Evolutionary conservation across 2,797 vertebrate species (phyloP).

Genomic region (Yasuhikotakia modesta): DNA sequence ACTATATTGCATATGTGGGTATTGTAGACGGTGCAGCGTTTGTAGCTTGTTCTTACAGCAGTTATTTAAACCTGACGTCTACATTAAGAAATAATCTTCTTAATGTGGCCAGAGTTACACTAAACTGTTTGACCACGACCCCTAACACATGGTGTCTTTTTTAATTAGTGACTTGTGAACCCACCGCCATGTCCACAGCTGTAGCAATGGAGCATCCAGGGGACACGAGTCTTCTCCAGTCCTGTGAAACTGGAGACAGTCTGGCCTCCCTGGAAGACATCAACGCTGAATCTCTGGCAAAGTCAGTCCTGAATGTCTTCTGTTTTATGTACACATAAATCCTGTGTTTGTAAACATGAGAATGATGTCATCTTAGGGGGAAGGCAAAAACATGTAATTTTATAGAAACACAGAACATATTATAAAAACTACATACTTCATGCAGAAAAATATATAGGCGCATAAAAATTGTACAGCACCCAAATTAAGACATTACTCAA

Average conservation of each 20-base stretch:
- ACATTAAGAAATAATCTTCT: too few species aligned
- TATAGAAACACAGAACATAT: too few species aligned
- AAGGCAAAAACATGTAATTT: neutral
- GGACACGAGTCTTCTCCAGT: constrained; percentile 60
- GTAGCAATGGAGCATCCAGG: constrained; percentile 65
- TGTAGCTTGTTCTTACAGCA: too few species aligned
- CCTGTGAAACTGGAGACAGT: constrained; percentile 58
- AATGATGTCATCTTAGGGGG: neutral
- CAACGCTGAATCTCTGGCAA: constrained; percentile 59
- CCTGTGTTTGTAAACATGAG: neutral
- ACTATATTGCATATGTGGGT: too few species aligned
- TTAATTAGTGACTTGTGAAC: constrained; percentile 75
- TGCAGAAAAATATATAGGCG: too few species aligned
- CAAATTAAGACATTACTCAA: neutral
- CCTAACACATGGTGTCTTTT: constrained; percentile 35
- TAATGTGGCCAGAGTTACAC: too few species aligned
- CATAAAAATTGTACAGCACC: too few species aligned
- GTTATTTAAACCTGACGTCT: too few species aligned
- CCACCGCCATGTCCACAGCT: constrained; percentile 67
- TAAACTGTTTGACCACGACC: neutral
- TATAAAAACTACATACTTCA: too few species aligned
- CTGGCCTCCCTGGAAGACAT: constrained; percentile 64
- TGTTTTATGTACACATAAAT: constrained; percentile 7
- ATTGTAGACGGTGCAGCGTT: too few species aligned
- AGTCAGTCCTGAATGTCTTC: constrained; percentile 62